These are phyloP conservation scores for Tragelaphus buxtoni DNA, from an alignment of 2,113 vertebrate species.

Conservation along the genomic window DNA sequence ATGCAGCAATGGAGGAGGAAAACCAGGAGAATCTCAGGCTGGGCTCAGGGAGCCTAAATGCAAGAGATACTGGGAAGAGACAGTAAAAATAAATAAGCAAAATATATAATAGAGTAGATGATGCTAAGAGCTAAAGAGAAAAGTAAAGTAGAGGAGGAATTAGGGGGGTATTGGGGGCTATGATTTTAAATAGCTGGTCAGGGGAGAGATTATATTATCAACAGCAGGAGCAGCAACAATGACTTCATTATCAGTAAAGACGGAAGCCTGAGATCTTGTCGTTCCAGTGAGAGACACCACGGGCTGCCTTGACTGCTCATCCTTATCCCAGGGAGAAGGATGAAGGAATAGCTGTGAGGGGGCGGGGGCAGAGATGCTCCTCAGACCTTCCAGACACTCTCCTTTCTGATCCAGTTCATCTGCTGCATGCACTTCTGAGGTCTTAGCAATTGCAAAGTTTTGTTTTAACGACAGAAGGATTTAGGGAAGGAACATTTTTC, in stretches of 20 bases:
- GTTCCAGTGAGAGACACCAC: not conserved
- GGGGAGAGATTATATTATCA: not conserved
- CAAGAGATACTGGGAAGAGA: not conserved
- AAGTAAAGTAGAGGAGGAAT: not conserved
- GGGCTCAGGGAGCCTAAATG: not conserved
- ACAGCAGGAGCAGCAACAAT: not conserved
- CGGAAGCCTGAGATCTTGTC: not conserved
- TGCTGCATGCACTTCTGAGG: not conserved
- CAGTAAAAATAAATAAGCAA: not conserved
- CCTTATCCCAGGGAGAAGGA: not conserved
- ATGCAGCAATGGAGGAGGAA: not conserved
- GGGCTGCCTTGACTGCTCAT: not conserved
- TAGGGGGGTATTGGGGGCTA: not conserved
- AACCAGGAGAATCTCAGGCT: not conserved
- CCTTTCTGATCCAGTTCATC: not conserved
- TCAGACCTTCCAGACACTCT: not conserved
- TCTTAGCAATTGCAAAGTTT: not conserved
- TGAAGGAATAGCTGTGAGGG: not conserved
- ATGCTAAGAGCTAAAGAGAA: not conserved
- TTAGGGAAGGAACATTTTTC: not conserved
- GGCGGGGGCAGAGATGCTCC: rapidly evolving
- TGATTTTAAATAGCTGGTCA: not conserved
- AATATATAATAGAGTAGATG: not conserved
- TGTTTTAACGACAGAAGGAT: not conserved
- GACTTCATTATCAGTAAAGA: not conserved